phyloP scores from a whole-genome alignment of 2,888 invertebrate species.

The Cosmopolites sordidus region DNA sequence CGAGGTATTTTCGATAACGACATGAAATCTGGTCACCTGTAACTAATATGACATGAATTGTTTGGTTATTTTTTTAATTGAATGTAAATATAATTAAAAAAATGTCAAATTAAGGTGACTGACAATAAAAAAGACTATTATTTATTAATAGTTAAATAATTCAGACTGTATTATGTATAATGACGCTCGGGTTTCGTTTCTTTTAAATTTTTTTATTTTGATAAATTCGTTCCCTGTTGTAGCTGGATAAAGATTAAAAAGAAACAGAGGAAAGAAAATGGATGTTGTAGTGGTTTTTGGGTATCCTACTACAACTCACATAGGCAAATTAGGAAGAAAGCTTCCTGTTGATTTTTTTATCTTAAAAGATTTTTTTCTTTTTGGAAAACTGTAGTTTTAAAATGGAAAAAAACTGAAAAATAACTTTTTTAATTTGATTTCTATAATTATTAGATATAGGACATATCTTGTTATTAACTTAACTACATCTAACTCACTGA shows the following conservation, averaged over 20 bases:
- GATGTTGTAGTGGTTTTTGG: too few species aligned
- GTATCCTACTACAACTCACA: too few species aligned
- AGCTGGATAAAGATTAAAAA: too few species aligned
- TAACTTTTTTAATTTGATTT: neutral
- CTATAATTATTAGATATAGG: constrained; percentile 15
- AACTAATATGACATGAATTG: constrained; percentile 12
- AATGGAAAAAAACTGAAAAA: too few species aligned
- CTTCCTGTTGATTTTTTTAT: too few species aligned
- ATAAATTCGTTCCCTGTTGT: too few species aligned
- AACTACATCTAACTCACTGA: neutral
- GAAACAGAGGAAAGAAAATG: too few species aligned
- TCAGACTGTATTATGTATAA: constrained; percentile 12
- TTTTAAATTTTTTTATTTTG: too few species aligned
- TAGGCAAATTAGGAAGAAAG: too few species aligned
- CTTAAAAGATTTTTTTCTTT: too few species aligned
- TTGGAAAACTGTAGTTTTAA: too few species aligned
- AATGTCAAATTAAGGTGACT: constrained; percentile 46
- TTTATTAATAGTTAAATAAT: constrained; percentile 29
- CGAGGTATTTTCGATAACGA: constrained; percentile 1
- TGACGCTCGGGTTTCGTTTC: neutral
- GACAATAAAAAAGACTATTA: constrained; percentile 44
- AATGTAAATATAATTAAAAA: constrained; percentile 30
- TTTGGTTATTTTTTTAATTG: constrained; percentile 8
- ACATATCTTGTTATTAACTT: constrained; percentile 21
- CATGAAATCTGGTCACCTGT: constrained; percentile 28